Conservation (phyloP, 2,888 invertebrate genomes). For the Macrophya alboannulata region DNA sequence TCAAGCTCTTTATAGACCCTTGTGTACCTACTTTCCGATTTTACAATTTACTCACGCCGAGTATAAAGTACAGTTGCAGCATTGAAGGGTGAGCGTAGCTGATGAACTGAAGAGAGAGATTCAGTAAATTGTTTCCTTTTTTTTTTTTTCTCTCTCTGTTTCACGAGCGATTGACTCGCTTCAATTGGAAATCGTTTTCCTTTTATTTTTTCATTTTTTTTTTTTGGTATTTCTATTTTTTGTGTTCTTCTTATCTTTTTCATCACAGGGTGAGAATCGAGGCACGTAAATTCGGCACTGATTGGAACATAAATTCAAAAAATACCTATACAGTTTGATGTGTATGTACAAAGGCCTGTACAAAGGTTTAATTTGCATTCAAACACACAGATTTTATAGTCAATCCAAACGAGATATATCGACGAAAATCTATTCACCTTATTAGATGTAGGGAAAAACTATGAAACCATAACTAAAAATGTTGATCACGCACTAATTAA, state of each 20-base stretch:
- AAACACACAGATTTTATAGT: conserved; percentile 2
- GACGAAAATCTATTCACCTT: neutral
- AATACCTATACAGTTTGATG: neutral
- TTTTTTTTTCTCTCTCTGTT: neutral
- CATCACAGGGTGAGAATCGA: neutral
- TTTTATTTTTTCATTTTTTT: neutral
- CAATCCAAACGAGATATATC: neutral
- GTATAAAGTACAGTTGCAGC: neutral
- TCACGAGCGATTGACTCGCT: neutral
- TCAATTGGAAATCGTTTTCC: conserved; percentile 6
- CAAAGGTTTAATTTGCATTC: neutral
- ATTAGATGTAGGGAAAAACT: neutral
- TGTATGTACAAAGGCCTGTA: too few species aligned
- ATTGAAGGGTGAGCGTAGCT: neutral
- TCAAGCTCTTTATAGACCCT: neutral
- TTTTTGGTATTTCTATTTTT: neutral
- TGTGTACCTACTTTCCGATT: neutral
- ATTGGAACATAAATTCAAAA: conserved; percentile 1
- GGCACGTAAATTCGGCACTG: neutral
- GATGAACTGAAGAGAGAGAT: neutral
- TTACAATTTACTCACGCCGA: neutral
- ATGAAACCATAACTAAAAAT: neutral
- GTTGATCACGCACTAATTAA: neutral
- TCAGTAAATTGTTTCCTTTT: neutral
- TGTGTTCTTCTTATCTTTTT: neutral